Conservation (phyloP, 2,888 invertebrate species). For the Ornithoptera alexandrae region DNA sequence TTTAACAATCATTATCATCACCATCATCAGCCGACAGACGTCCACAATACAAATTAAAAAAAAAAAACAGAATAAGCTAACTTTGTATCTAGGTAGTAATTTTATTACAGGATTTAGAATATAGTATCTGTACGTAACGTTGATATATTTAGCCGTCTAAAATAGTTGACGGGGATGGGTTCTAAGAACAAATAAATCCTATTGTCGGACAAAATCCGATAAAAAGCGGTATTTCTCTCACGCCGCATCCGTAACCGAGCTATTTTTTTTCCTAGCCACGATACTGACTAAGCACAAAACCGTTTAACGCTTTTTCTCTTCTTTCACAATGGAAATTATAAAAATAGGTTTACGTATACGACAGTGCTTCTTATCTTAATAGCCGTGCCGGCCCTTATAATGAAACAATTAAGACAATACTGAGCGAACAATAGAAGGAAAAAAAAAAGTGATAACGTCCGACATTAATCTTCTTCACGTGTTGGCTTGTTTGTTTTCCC, state of each 20-base stretch:
- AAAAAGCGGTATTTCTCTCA: slow-evolving; percentile 15
- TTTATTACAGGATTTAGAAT: background rate
- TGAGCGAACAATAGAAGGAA: slow-evolving; percentile 42
- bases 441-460: slow-evolving; percentile 36
- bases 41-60: too few relatives aligned
- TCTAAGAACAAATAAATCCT: slow-evolving; percentile 10
- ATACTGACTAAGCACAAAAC: slow-evolving; percentile 15
- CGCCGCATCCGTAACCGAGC: slow-evolving; percentile 15
- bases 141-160: slow-evolving; percentile 5
- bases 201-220: slow-evolving; percentile 7
- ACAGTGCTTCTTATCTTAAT: slow-evolving; percentile 52
- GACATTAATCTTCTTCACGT: slow-evolving; percentile 65
- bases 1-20: too few relatives aligned
- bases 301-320: slow-evolving; percentile 17
- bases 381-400: slow-evolving; percentile 52
- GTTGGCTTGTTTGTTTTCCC: slow-evolving; percentile 60
- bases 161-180: background rate
- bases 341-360: slow-evolving; percentile 21
- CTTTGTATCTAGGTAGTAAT: too few relatives aligned
- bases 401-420: slow-evolving; percentile 69
- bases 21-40: too few relatives aligned
- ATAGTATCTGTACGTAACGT: background rate
- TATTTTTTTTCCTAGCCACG: slow-evolving; percentile 11
- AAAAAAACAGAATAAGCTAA: too few relatives aligned
- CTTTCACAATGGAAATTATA: slow-evolving; percentile 23